These are phyloP conservation scores for Acleris sparsana DNA, from an alignment of 2,888 invertebrate species.

Conservation along the genomic window DNA sequence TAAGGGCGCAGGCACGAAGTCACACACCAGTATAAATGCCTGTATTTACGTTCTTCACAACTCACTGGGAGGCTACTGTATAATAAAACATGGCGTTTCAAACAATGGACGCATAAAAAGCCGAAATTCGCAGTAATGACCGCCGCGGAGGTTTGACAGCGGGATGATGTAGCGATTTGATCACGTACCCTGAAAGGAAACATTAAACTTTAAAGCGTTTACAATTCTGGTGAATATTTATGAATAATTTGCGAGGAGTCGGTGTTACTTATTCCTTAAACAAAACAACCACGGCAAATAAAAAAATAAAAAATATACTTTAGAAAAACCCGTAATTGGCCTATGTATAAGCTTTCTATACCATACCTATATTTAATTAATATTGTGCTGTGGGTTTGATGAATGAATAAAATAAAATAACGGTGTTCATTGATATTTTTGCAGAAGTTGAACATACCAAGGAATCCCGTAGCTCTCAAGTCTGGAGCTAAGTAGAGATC, in stretches of 20 bases:
- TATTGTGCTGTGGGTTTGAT: no score
- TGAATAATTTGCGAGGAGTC: constrained; percentile 8
- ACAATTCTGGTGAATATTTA: constrained; percentile 22
- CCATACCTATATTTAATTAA: no score
- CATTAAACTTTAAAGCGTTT: constrained; percentile 32
- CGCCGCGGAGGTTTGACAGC: constrained; percentile 29
- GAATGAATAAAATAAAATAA: no score
- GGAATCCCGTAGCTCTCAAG: no score
- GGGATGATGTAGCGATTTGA: constrained; percentile 33
- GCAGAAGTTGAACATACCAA: no score
- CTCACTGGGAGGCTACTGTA: constrained; percentile 61
- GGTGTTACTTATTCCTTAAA: no score
- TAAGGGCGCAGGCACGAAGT: constrained; percentile 58
- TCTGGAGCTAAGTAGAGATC: no score
- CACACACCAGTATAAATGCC: constrained; percentile 51
- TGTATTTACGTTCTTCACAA: constrained; percentile 57
- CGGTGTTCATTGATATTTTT: no score
- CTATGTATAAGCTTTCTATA: no score
- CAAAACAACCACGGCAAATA: no score
- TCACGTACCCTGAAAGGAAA: constrained; percentile 36
- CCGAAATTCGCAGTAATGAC: constrained; percentile 46
- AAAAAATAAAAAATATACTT: no score
- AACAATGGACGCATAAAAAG: constrained; percentile 68
- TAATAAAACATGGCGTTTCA: constrained; percentile 56
- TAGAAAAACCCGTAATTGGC: no score